These are phyloP conservation scores for Oithona nana DNA, from an alignment of 2,888 invertebrate species.

Conservation along the genomic window DNA sequence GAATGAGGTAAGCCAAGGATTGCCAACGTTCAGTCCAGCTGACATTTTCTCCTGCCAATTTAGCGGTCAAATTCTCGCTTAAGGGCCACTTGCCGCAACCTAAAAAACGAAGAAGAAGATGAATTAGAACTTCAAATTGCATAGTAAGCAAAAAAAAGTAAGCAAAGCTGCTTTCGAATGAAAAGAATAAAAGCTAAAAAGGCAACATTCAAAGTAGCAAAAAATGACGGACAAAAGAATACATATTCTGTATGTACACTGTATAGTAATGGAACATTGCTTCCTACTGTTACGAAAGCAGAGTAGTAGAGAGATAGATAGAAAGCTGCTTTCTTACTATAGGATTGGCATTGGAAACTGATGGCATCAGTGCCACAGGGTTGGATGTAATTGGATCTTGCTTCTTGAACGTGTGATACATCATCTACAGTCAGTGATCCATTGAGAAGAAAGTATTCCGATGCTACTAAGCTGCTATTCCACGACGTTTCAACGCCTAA, in stretches of 20 bases:
- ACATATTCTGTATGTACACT: no score
- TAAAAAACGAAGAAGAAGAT: not conserved
- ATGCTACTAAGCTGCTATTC: not conserved
- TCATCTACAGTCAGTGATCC: not conserved
- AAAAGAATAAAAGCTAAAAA: no score
- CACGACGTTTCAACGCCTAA: not conserved
- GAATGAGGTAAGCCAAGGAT: slow-evolving; percentile 35
- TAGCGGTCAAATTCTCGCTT: not conserved
- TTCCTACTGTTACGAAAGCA: no score
- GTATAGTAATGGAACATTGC: no score
- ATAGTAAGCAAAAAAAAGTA: not conserved
- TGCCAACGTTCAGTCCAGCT: slow-evolving; percentile 36
- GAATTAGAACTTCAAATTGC: not conserved
- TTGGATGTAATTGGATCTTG: not conserved
- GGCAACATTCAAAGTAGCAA: no score
- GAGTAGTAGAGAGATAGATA: no score
- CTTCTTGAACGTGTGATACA: not conserved
- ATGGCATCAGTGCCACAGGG: not conserved
- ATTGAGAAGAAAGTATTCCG: not conserved
- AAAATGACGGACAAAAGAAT: no score
- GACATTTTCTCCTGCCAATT: not conserved
- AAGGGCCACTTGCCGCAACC: not conserved
- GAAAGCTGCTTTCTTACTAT: not conserved
- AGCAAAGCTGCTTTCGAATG: not conserved
- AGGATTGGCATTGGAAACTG: not conserved